Evolutionary conservation across 92 coral and sea anemone genomes (phyloP).

Genomic region (Nematostella vectensis): DNA sequence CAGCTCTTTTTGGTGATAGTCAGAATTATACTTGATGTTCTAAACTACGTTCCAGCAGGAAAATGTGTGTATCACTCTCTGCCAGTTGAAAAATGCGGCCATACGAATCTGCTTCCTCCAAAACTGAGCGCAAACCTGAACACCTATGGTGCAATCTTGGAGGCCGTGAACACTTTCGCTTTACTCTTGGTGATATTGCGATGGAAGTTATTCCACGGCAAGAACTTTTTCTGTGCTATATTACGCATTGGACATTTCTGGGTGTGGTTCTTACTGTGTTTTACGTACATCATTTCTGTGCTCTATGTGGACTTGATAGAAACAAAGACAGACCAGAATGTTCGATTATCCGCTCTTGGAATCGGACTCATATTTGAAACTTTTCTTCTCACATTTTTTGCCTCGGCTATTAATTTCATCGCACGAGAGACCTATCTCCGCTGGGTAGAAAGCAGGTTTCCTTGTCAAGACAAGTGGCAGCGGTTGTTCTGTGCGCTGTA

Average conservation of each 20-base stretch:
- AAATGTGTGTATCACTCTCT: conserved; percentile 44
- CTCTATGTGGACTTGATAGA: conserved; percentile 23
- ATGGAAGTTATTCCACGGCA: conserved; percentile 42
- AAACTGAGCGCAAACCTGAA: conserved; percentile 9
- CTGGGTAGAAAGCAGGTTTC: conserved; percentile 34
- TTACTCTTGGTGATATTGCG: conserved; percentile 27
- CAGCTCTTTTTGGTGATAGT: conserved; percentile 24
- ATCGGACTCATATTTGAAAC: conserved; percentile 19
- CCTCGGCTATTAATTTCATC: conserved; percentile 42
- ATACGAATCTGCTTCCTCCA: conserved; percentile 6
- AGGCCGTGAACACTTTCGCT: conserved; percentile 36
- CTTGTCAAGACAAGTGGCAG: conserved; percentile 13
- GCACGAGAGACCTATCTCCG: conserved; percentile 36
- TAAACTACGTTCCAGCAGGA: conserved; percentile 32
- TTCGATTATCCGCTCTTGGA: conserved; percentile 13
- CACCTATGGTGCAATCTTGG: conserved; percentile 28
- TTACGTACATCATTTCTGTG: conserved; percentile 12
- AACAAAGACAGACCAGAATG: conserved; percentile 1
- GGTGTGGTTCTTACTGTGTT: conserved; percentile 51
- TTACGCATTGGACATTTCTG: conserved; percentile 60
- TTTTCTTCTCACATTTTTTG: conserved; percentile 22
- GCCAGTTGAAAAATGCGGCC: conserved; percentile 33
- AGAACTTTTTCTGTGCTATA: conserved; percentile 32
- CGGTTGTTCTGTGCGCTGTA: conserved; percentile 13
- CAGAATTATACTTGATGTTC: conserved; percentile 34